Conservation (phyloP, 2,888 invertebrate species). For the Anthoptus insignis region DNA sequence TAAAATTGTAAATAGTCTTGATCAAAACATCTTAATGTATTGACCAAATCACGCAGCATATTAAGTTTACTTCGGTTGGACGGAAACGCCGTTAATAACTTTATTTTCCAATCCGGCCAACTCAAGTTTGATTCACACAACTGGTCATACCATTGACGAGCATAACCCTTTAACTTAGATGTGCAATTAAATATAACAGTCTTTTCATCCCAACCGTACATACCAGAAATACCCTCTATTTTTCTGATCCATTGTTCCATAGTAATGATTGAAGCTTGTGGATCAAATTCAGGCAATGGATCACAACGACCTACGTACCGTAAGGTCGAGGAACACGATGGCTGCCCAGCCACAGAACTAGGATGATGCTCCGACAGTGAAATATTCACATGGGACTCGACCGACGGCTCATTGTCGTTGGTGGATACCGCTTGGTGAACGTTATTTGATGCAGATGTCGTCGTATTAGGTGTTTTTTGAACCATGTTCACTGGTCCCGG, state of each 20-base stretch:
- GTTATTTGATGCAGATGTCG: background rate
- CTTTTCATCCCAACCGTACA: slow-evolving; percentile 48
- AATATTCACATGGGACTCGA: no score
- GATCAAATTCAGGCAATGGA: slow-evolving; percentile 39
- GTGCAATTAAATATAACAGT: slow-evolving; percentile 47
- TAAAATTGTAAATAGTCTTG: slow-evolving; percentile 3
- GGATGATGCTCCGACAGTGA: background rate
- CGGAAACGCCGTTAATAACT: slow-evolving; percentile 27
- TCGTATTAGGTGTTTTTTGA: background rate
- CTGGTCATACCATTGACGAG: slow-evolving; percentile 48
- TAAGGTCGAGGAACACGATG: slow-evolving; percentile 1
- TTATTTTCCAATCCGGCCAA: slow-evolving; percentile 42
- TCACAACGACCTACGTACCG: slow-evolving; percentile 44
- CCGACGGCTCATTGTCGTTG: background rate
- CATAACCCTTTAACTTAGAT: slow-evolving; percentile 45
- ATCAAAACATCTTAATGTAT: background rate
- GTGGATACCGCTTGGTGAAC: background rate
- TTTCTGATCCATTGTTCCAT: slow-evolving; percentile 47
- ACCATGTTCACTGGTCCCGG: background rate
- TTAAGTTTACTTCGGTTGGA: background rate
- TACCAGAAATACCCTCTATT: slow-evolving; percentile 42
- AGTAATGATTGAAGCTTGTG: slow-evolving; percentile 37
- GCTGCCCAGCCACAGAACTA: background rate
- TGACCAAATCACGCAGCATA: slow-evolving; percentile 1
- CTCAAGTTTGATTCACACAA: slow-evolving; percentile 35